These are phyloP conservation scores for Patiria pectinifera DNA, from an alignment of 53 echinoderm and acorn worm genomes.

Conservation along the genomic window DNA sequence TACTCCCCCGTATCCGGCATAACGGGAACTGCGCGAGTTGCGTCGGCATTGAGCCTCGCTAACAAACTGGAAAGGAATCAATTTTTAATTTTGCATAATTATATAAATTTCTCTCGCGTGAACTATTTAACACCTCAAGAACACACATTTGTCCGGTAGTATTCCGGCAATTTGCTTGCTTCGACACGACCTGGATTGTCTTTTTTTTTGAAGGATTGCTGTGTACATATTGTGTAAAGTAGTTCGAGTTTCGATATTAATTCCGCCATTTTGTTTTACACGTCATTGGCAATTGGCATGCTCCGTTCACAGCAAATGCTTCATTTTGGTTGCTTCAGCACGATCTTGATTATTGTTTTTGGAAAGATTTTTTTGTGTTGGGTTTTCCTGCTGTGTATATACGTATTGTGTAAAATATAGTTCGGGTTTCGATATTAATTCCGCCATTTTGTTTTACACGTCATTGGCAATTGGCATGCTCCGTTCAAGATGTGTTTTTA, in stretches of 20 bases:
- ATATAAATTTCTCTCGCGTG: neutral
- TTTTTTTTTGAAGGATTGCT: neutral
- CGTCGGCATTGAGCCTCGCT: neutral
- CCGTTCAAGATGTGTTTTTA: no score
- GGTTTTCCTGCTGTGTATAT: no score
- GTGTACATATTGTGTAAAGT: neutral
- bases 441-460: neutral
- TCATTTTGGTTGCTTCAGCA: no score
- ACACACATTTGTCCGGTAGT: neutral
- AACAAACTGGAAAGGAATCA: neutral
- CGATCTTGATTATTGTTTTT: no score
- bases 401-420: no score
- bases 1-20: neutral
- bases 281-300: no score
- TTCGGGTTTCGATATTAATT: no score
- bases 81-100: constrained; percentile 4
- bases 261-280: no score
- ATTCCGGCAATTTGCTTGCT: neutral
- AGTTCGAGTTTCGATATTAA: neutral
- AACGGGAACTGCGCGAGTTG: neutral
- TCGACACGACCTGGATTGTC: neutral
- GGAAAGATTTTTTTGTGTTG: no score
- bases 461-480: neutral
- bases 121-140: neutral
- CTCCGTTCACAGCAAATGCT: no score